phyloP scores from a whole-genome alignment of 2,113 vertebrate species.

The Sinosuthora webbiana region DNA sequence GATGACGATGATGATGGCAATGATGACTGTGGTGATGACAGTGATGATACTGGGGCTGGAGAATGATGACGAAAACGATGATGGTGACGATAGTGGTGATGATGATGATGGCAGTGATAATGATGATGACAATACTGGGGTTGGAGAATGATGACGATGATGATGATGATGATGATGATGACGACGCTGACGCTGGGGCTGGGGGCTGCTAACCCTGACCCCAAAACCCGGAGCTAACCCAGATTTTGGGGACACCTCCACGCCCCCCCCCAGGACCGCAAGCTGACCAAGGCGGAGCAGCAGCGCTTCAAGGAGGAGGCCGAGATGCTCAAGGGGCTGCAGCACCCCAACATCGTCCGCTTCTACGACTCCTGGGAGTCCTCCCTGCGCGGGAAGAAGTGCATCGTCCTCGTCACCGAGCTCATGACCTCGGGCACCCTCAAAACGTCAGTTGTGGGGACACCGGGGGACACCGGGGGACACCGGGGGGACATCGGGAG shows the following conservation, averaged over 20 bases:
- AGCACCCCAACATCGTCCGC: background rate
- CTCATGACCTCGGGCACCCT: background rate
- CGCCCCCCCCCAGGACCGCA: background rate
- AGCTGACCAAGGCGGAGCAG: background rate
- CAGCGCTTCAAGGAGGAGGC: slow-evolving; percentile 9
- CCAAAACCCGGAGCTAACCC: no score
- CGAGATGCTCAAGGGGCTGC: slow-evolving; percentile 8
- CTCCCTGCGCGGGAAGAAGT: background rate
- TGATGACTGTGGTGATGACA: background rate
- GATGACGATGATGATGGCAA: background rate
- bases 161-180: no score
- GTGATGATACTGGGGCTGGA: no score
- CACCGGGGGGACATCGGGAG: no score
- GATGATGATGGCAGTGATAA: no score
- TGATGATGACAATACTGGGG: no score
- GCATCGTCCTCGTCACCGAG: background rate
- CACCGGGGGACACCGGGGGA: no score
- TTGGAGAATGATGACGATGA: no score
- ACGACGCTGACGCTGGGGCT: no score
- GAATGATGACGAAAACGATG: no score
- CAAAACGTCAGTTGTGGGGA: background rate
- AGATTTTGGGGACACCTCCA: no score
- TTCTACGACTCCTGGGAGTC: slow-evolving; percentile 3
- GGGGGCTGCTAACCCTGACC: no score
- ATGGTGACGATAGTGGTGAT: background rate